Conservation (phyloP, 2,113 vertebrate genomes). For the Donacobius atricapilla region DNA sequence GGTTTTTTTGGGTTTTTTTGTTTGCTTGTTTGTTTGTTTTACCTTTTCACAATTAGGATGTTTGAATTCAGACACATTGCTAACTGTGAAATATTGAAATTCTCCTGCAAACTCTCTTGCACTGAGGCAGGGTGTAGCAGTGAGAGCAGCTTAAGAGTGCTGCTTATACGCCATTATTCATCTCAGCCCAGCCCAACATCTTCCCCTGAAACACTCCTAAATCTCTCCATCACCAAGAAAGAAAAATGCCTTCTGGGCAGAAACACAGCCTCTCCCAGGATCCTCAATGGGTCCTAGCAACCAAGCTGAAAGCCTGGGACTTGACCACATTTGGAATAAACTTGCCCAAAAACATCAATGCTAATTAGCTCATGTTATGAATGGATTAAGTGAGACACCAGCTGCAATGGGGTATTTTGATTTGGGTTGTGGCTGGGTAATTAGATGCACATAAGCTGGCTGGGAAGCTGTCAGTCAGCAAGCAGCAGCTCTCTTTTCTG, state of each 20-base stretch:
- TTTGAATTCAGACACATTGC: not conserved
- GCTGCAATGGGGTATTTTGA: constrained; percentile 68
- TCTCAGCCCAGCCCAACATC: not conserved
- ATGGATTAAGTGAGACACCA: constrained; percentile 74
- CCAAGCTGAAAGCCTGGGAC: constrained; percentile 11
- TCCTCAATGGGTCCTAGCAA: constrained; percentile 32
- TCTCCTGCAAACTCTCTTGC: not conserved
- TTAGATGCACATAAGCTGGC: constrained; percentile 64
- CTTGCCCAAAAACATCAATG: constrained; percentile 62
- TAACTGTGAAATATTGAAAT: not conserved
- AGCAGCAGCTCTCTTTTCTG: not conserved
- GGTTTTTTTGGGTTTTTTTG: too few relatives aligned
- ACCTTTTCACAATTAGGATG: too few relatives aligned
- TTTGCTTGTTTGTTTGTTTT: too few relatives aligned
- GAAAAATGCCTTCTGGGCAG: constrained; percentile 23
- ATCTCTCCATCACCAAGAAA: not conserved
- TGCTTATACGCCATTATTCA: not conserved
- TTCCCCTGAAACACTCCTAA: not conserved
- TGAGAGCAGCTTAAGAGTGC: not conserved
- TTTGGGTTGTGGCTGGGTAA: constrained; percentile 52
- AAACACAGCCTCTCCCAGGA: constrained; percentile 11
- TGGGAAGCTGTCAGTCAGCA: constrained; percentile 37
- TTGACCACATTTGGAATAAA: constrained; percentile 61
- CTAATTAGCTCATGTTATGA: constrained; percentile 68
- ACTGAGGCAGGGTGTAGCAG: not conserved